phyloP scores from a whole-genome alignment of 2,113 vertebrate species.

The Damaliscus lunatus region DNA sequence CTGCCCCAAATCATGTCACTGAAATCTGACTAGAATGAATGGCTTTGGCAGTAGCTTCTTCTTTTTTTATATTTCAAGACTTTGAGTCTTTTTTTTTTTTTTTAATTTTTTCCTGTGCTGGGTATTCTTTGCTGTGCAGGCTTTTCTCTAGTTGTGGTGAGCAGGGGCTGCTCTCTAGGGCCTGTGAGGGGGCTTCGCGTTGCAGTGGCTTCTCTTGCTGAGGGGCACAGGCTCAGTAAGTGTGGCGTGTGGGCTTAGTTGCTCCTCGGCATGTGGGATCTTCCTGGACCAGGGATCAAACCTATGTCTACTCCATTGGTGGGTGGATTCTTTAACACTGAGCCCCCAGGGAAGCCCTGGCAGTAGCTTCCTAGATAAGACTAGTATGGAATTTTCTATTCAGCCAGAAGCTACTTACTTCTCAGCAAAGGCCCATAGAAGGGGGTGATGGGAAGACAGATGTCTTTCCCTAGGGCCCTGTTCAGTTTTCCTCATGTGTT shows the following conservation, averaged over 20 bases:
- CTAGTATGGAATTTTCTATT: neutral
- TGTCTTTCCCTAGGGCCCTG: neutral
- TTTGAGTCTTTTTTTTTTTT: neutral
- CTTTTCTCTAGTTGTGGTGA: neutral
- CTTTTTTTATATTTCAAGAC: neutral
- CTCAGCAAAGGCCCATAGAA: neutral
- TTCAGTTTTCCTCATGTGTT: too few relatives aligned
- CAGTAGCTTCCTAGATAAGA: neutral
- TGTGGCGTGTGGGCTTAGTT: accelerated
- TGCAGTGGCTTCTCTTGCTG: neutral
- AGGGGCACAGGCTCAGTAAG: neutral
- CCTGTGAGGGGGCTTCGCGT: neutral
- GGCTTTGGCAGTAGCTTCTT: neutral
- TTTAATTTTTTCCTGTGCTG: neutral
- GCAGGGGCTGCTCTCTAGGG: neutral
- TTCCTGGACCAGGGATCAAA: neutral
- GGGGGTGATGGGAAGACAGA: neutral
- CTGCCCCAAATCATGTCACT: neutral
- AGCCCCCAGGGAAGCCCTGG: neutral
- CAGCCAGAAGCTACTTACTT: neutral
- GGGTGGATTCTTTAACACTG: neutral
- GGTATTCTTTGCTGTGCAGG: neutral
- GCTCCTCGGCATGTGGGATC: neutral
- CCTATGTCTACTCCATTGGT: neutral
- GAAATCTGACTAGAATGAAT: neutral